These are phyloP conservation scores for Caenorhabditis sulstoni DNA, from an alignment of 2,888 invertebrate species.

Conservation along the genomic window DNA sequence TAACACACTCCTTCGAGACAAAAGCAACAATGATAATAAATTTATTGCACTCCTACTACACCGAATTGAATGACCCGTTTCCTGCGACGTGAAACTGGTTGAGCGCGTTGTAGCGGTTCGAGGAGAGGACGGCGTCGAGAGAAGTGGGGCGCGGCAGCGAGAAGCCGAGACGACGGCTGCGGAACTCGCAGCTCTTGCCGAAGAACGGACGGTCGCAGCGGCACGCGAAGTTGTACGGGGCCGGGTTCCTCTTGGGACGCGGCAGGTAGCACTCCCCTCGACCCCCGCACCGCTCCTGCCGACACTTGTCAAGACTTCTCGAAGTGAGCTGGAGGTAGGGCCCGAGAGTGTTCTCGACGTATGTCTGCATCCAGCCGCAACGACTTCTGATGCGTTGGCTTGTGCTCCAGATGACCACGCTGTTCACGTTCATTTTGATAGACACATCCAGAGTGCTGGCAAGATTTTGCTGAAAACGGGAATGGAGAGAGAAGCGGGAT, in stretches of 20 bases:
- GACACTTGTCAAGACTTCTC: slow-evolving; percentile 44
- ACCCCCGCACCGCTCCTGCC: slow-evolving; percentile 28
- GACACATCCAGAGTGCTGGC: slow-evolving; percentile 69
- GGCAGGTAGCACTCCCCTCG: slow-evolving; percentile 49
- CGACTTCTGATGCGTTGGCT: slow-evolving; percentile 61
- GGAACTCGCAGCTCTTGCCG: slow-evolving; percentile 37
- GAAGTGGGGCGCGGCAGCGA: slow-evolving; percentile 24
- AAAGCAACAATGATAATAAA: slow-evolving; percentile 25
- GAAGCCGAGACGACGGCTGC: slow-evolving; percentile 37
- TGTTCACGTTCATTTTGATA: slow-evolving; percentile 67
- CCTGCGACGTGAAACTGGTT: slow-evolving; percentile 37
- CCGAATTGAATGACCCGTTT: slow-evolving; percentile 19
- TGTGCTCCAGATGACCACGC: slow-evolving; percentile 72
- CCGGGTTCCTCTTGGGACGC: slow-evolving; percentile 38
- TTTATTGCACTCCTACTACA: slow-evolving; percentile 12
- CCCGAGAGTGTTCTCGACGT: slow-evolving; percentile 59
- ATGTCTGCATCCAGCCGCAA: slow-evolving; percentile 57
- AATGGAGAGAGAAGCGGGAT: background rate
- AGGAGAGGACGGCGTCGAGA: slow-evolving; percentile 7
- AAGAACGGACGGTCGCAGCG: slow-evolving; percentile 48
- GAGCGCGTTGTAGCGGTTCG: slow-evolving; percentile 36
- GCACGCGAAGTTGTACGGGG: slow-evolving; percentile 35
- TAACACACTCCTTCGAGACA: slow-evolving; percentile 8
- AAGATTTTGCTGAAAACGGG: slow-evolving; percentile 64
- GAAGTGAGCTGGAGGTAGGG: slow-evolving; percentile 52